A percentile compares a stretch with the other conserved stretches of the same genome.
These are phyloP conservation scores for Brachyptera risi DNA, from an alignment of 2,888 invertebrate genomes.

Conservation along the genomic window DNA sequence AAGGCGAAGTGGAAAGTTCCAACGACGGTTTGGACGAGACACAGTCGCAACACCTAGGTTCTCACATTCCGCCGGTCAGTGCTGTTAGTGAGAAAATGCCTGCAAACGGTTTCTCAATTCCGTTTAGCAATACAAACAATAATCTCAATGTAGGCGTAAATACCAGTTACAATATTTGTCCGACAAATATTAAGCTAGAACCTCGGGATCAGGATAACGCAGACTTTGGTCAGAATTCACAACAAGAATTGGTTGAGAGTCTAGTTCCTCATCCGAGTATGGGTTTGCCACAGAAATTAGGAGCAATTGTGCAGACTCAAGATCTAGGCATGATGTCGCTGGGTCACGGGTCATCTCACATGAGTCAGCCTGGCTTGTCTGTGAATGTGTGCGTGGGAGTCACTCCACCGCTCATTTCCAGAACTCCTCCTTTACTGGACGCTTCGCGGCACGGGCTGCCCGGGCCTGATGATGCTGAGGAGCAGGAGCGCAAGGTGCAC, in stretches of 20 bases:
- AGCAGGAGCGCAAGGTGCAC: neutral
- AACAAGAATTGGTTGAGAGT: neutral
- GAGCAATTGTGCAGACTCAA: neutral
- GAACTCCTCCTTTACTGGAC: constrained; percentile 2
- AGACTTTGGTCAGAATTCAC: neutral
- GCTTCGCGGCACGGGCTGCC: neutral
- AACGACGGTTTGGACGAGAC: constrained; percentile 23
- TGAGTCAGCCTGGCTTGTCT: too few species aligned
- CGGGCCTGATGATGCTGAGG: neutral
- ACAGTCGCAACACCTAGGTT: neutral
- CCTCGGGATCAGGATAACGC: neutral
- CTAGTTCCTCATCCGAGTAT: neutral
- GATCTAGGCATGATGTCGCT: neutral
- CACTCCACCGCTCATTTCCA: neutral
- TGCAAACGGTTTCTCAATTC: neutral
- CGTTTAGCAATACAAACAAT: neutral
- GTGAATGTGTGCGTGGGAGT: neutral
- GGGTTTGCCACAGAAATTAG: neutral
- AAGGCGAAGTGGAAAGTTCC: constrained; percentile 29
- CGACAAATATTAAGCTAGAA: constrained; percentile 11
- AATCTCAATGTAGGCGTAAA: neutral
- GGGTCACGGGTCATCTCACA: neutral
- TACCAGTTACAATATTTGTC: neutral
- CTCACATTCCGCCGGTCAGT: neutral
- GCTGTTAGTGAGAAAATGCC: neutral